These are phyloP conservation scores for Drosophila flavopinicola DNA, from an alignment of 2,888 invertebrate species.

Conservation along the genomic window DNA sequence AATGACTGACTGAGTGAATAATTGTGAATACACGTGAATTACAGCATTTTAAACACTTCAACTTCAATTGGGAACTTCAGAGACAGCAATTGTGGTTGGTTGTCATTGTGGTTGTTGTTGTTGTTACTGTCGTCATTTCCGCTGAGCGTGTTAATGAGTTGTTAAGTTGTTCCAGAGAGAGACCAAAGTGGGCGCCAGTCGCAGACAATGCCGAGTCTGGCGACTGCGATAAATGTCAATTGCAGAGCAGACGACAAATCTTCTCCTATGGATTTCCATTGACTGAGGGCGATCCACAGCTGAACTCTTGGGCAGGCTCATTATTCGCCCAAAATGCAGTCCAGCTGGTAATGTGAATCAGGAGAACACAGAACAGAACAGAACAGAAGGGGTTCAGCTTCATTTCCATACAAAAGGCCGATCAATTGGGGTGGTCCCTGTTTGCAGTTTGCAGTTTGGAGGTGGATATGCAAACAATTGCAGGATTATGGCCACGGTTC, in stretches of 20 bases:
- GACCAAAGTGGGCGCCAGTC: conserved; percentile 27
- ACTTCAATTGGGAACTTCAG: conserved; percentile 34
- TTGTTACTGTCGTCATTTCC: conserved; percentile 34
- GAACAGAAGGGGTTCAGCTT: conserved; percentile 12
- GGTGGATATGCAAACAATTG: conserved; percentile 47
- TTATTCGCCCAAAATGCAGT: conserved; percentile 48
- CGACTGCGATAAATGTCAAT: conserved; percentile 75
- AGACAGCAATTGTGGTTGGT: conserved; percentile 49
- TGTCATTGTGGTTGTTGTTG: conserved; percentile 17
- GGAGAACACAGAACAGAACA: conserved; percentile 3
- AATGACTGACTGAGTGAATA: conserved; percentile 38
- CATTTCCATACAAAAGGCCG: conserved; percentile 36
- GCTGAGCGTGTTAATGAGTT: conserved; percentile 72
- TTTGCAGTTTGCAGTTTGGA: too few relatives aligned
- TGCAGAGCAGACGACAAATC: conserved; percentile 49
- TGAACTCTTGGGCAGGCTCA: conserved; percentile 41
- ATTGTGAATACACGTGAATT: conserved; percentile 49
- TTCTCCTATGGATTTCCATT: conserved; percentile 20
- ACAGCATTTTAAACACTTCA: conserved; percentile 53
- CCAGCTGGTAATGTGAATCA: conserved; percentile 2
- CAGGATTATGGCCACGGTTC: conserved; percentile 35
- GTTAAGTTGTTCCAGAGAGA: conserved; percentile 66
- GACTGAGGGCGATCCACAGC: conserved; percentile 15
- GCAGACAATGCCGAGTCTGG: conserved; percentile 33
- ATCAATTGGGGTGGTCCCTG: not conserved